These are phyloP conservation scores for Oreotrochilus melanogaster DNA, from an alignment of 2,113 vertebrate species.

Conservation along the genomic window DNA sequence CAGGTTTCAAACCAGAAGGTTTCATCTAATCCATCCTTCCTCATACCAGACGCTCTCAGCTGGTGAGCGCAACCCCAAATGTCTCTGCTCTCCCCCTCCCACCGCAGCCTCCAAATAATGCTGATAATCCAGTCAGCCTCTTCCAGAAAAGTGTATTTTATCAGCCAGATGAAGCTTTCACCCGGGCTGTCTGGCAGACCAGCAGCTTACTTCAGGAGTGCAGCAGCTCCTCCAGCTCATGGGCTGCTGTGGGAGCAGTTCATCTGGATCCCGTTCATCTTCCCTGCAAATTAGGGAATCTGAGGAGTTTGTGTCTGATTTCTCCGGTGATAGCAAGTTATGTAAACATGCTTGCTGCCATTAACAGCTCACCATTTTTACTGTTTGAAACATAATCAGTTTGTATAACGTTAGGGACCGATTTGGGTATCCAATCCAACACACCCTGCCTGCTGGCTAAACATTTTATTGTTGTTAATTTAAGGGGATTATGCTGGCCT, in stretches of 20 bases:
- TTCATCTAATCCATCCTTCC: background rate
- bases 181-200: fast-evolving
- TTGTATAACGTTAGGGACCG: background rate
- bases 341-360: background rate
- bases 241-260: background rate
- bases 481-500: background rate
- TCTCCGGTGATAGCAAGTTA: slow-evolving; percentile 13
- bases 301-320: background rate
- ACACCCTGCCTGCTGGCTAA: slow-evolving; percentile 5
- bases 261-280: background rate
- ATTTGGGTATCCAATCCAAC: background rate
- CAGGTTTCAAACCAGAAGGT: background rate
- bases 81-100: background rate
- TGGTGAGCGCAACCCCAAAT: background rate
- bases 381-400: slow-evolving; percentile 38
- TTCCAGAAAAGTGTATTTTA: background rate
- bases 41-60: background rate
- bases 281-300: background rate
- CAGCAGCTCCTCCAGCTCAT: fast-evolving
- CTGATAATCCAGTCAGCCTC: background rate
- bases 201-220: fast-evolving
- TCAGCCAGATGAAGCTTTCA: background rate
- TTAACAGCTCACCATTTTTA: slow-evolving; percentile 32
- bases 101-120: background rate
- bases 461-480: slow-evolving; percentile 40